Evolutionary conservation across 2,888 invertebrate genomes (phyloP), one percentile per base, ranked within the genome.

Genomic region (Macrosiphum euphorbiae): DNA sequence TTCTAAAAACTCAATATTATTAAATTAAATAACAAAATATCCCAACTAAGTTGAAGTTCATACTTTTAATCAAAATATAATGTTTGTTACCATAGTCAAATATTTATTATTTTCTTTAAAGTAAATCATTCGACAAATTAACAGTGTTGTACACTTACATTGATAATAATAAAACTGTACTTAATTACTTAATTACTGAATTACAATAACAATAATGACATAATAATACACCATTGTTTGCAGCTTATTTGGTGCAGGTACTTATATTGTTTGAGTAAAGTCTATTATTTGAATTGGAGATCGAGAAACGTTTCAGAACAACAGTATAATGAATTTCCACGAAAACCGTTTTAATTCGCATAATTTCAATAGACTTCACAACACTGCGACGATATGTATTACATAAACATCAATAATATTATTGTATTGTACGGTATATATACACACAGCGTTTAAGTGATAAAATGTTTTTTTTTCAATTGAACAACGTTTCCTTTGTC

Each of bases 401-500:
- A 35, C 16, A 67, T n/a, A 35, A 67, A 67, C 35, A 35, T 35
- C 67, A 67, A 67, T 67, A 67, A n/a, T n/a, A n/a, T n/a, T n/a
- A n/a, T n/a, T 2, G 16, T 35, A 67, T 67, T 35, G 16, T n/a
- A 67, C 44, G 0, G n/a, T 67, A 67, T 61, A n/a, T 67, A n/a
- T 67, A 16, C 55, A 26, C 52, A 50, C 50, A 67, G 50, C 67
- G 90, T 50, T 78, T 20, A 90, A 90, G 47, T 50, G 67, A 67
- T 67, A 67, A 78, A 35, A 78, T 90, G 67, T 67, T 90, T 67
- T 89, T 61, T 91, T 85, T 55, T 55, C 52, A 55, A 91, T 44
- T 85, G 52, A 55, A 91, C 55, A 55, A 55, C 44, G 44, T 91
- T 84, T 91, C 91, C 35, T 91, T 91, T 91, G 91, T 91, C 55